Evolutionary conservation across 2,113 vertebrate species (phyloP).

Genomic region (Labeo rohita): DNA sequence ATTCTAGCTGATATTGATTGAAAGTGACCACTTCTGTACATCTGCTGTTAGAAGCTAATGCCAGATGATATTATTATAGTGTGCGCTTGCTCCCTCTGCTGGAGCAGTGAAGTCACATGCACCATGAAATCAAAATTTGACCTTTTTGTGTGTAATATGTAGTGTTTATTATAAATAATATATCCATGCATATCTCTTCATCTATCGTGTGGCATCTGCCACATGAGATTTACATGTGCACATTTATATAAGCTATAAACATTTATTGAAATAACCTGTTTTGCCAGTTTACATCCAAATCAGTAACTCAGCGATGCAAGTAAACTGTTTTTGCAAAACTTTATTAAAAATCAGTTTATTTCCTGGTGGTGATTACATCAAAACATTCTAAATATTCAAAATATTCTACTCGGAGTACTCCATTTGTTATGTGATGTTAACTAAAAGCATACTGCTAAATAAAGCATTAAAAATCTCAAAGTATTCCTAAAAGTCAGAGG

Average conservation of each 20-base stretch:
- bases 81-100: constrained; percentile 33
- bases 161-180: not conserved
- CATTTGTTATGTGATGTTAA: too few species aligned
- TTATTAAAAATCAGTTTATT: too few species aligned
- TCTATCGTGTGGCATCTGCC: too few species aligned
- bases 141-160: not conserved
- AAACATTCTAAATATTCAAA: too few species aligned
- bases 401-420: too few species aligned
- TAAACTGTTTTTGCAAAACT: too few species aligned
- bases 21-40: not conserved
- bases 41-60: not conserved
- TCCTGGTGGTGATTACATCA: too few species aligned
- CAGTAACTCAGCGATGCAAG: not conserved
- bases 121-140: not conserved
- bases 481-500: too few species aligned
- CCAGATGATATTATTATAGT: not conserved
- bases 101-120: not conserved
- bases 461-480: too few species aligned
- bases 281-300: not conserved
- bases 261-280: not conserved
- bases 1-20: not conserved
- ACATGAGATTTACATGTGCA: too few species aligned
- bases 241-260: too few species aligned
- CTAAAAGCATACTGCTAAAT: too few species aligned
- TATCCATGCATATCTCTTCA: not conserved